Conservation (phyloP, 2,888 invertebrate genomes). For the Synergus japonicus region DNA sequence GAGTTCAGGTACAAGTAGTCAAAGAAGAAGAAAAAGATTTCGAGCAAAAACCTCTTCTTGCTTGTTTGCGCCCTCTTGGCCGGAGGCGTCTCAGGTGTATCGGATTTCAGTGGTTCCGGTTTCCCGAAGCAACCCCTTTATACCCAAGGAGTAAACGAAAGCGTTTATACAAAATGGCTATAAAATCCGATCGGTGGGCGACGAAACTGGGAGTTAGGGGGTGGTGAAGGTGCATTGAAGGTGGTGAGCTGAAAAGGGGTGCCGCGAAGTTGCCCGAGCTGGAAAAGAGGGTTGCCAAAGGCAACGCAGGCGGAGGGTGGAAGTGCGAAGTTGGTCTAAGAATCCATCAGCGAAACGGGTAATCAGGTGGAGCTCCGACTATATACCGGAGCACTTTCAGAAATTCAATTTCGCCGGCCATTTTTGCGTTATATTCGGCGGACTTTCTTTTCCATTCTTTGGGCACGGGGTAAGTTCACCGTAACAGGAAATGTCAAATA, state of each 20-base stretch:
- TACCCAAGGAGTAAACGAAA: slow-evolving; percentile 53
- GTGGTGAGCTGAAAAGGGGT: slow-evolving; percentile 49
- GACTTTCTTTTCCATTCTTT: slow-evolving; percentile 51
- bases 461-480: slow-evolving; percentile 39
- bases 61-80: slow-evolving; percentile 43
- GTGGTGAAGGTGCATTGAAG: slow-evolving; percentile 38
- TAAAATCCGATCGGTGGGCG: slow-evolving; percentile 62
- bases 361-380: slow-evolving; percentile 64
- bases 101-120: slow-evolving; percentile 53
- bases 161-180: slow-evolving; percentile 69
- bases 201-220: slow-evolving; percentile 37
- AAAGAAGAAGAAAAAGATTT: slow-evolving; percentile 48
- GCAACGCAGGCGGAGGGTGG: slow-evolving; percentile 29
- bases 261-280: slow-evolving; percentile 54
- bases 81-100: slow-evolving; percentile 55
- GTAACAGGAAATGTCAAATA: slow-evolving; percentile 46
- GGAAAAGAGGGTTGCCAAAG: slow-evolving; percentile 49
- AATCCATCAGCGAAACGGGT: slow-evolving; percentile 73
- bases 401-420: slow-evolving; percentile 71
- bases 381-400: slow-evolving; percentile 64
- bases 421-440: slow-evolving; percentile 61
- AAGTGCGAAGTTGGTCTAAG: slow-evolving; percentile 61
- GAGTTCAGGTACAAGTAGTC: slow-evolving; percentile 56
- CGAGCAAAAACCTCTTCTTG: slow-evolving; percentile 46
- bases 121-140: slow-evolving; percentile 32